Evolutionary conservation across 2,888 invertebrate genomes (phyloP), one percentile per base, ranked within the genome.

Genomic region (Myathropa florea): DNA sequence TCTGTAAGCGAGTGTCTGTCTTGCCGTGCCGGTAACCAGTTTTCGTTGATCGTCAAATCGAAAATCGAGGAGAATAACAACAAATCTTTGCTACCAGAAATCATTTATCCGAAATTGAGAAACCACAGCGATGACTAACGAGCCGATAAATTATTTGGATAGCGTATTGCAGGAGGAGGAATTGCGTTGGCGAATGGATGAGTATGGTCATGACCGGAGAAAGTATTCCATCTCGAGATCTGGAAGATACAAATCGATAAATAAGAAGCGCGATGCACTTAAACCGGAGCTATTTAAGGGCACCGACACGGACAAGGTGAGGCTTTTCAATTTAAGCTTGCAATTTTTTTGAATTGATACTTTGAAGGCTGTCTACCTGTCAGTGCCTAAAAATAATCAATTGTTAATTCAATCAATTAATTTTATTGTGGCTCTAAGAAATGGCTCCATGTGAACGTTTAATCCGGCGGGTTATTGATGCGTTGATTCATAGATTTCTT

Each of bases 211-310:
- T 88, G 91, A 92, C 85, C 91, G 92, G 90, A 90, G 92, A 68
- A 91, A 91, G 89, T 92, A 91, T 89, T 94, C 94, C n/a, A 94
- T 95, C 88, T 95, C 95, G 0, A 91, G 94, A 81, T 95, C 95
- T 36, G 95, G 95, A 3, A 92, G 94, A 88, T 93, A 94, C 92
- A 94, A 93, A 89, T 94, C 94, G 88, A 93, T 93, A 12, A 93
- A 93, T 82, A 94, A 93, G 90, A 94, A 94, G 88, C 91, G 95
- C 26, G 93, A 94, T 87, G 93, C 93, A 0, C 91, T 94, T 59
- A 93, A 93, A 81, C 90, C 93, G 77, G 94, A 94, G 79, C 90
- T 94, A 36, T 95, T 94, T 90, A 94, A 94, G 89, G 70, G 60
- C 28, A 55, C 67, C n/a, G 85, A 77, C 3, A 12, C 59, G 10